Conservation (phyloP, 2,888 invertebrate genomes). For the Cosmia trapezina region DNA sequence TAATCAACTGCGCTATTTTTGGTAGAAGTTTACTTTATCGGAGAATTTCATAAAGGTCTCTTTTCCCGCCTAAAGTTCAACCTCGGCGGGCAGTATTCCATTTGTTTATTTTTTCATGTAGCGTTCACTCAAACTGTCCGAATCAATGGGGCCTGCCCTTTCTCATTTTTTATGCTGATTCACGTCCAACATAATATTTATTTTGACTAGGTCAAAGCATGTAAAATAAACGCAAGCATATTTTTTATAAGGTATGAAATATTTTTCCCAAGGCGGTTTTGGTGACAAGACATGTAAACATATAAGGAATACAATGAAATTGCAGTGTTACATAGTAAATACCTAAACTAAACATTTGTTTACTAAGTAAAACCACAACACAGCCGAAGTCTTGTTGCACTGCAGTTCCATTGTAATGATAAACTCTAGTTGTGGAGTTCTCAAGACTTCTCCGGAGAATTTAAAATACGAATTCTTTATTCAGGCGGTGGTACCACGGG, state of each 20-base stretch:
- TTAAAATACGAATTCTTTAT: slow-evolving; percentile 55
- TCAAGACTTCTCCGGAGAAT: slow-evolving; percentile 49
- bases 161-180: slow-evolving; percentile 43
- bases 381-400: slow-evolving; percentile 21
- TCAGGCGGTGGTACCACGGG: slow-evolving; percentile 31
- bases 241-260: neutral
- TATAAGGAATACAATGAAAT: neutral
- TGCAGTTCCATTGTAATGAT: slow-evolving; percentile 55
- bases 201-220: neutral
- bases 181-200: slow-evolving; percentile 25
- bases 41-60: slow-evolving; percentile 11
- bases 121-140: slow-evolving; percentile 35
- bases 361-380: slow-evolving; percentile 21
- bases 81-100: neutral
- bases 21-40: slow-evolving; percentile 10
- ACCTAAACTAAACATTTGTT: slow-evolving; percentile 31
- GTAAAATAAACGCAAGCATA: neutral
- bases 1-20: slow-evolving; percentile 5
- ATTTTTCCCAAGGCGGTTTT: neutral
- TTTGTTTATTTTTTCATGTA: slow-evolving; percentile 37
- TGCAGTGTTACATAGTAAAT: slow-evolving; percentile 4
- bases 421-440: slow-evolving; percentile 48
- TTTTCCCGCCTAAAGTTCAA: slow-evolving; percentile 19
- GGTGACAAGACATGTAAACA: neutral
- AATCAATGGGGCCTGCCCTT: slow-evolving; percentile 39